Conservation (phyloP, 2,888 invertebrate genomes). For the Platycheirus rosarum region DNA sequence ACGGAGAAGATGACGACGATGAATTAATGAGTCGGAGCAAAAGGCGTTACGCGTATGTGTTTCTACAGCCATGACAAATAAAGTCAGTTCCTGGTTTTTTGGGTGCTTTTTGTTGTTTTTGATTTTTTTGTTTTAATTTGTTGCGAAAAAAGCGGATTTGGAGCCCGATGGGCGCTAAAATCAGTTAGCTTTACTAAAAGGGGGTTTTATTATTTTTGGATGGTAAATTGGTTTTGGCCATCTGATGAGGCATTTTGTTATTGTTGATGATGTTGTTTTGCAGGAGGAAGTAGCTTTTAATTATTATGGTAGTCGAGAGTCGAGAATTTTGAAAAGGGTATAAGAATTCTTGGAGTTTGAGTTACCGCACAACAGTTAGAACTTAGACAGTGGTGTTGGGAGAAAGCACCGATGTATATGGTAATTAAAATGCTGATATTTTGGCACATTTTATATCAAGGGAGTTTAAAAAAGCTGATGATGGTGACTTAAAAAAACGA, state of each 20-base stretch:
- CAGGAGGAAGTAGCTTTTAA: conserved; percentile 45
- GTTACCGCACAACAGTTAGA: background rate
- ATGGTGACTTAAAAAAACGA: too few relatives aligned
- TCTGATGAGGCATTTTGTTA: conserved; percentile 52
- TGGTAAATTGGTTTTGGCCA: conserved; percentile 62
- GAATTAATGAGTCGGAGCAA: conserved; percentile 71
- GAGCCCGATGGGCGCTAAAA: conserved; percentile 66
- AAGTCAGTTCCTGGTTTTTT: conserved; percentile 39
- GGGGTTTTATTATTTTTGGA: conserved; percentile 5
- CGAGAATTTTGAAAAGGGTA: conserved; percentile 64
- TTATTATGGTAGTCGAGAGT: conserved; percentile 56
- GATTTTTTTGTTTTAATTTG: conserved; percentile 57
- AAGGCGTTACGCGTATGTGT: conserved; percentile 58
- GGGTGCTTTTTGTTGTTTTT: conserved; percentile 16
- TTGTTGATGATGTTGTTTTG: conserved; percentile 16
- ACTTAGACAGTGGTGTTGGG: background rate
- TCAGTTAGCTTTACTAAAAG: conserved; percentile 35
- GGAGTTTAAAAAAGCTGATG: too few relatives aligned
- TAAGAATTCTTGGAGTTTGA: conserved; percentile 9
- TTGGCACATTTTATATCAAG: too few relatives aligned
- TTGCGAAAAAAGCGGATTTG: conserved; percentile 61
- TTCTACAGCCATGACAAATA: conserved; percentile 65
- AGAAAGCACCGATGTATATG: conserved; percentile 15
- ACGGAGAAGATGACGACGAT: conserved; percentile 43
- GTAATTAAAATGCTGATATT: conserved; percentile 49